Base-by-base conservation (phyloP, 37 sponge, comb jelly and placozoan genomes). In the Diacarnus erythraeanus region DNA sequence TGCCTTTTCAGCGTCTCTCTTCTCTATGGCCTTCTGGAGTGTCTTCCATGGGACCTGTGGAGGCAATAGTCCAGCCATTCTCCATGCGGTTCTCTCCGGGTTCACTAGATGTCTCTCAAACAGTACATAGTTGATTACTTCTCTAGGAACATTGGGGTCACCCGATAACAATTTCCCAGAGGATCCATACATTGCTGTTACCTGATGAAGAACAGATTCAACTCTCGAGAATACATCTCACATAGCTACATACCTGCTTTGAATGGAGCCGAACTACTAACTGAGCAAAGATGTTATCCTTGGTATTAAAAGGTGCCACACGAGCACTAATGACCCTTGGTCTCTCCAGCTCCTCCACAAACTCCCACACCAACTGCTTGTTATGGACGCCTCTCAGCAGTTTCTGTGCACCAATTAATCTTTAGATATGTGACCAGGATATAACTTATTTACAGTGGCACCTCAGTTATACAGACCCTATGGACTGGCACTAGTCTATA, bases 231-330 rank as follows among this genome's bases (percentile, higher is more conserved):
- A 31, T 39, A 69, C 39, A 69, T 39, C 4, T 39, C 6, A 23
- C 12, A 6, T 47, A 12, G 12, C 12, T 47, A 12, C 20, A 0
- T 34, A 92, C 93, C 86, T 92, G 93, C 57, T 77, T 75, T 31
- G 82, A 77, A 57, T 73, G 68, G 34, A 92, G 67, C 23, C 93
- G 54, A 37, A 92, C 86, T 3, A 92, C 77, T 0, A 88, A 78
- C 43, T 92, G 93, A 42, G 86, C 93, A 73, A 85, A 88, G 23
- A 87, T 38, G 70, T 87, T 87, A 3, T 85, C 89, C 58, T 84
- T 84, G 69, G 57, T 43, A 10, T 79, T 37, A n/a, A 82, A 30
- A 22, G 89, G 93, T 22, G 77, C 85, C 3, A 88, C 72, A 26
- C 63, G 27, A 42, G 89, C 93, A 67, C 39, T 69, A 38, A 92